Evolutionary conservation across 2,797 vertebrate genomes (phyloP).

Genomic region (Spinus pinus): DNA sequence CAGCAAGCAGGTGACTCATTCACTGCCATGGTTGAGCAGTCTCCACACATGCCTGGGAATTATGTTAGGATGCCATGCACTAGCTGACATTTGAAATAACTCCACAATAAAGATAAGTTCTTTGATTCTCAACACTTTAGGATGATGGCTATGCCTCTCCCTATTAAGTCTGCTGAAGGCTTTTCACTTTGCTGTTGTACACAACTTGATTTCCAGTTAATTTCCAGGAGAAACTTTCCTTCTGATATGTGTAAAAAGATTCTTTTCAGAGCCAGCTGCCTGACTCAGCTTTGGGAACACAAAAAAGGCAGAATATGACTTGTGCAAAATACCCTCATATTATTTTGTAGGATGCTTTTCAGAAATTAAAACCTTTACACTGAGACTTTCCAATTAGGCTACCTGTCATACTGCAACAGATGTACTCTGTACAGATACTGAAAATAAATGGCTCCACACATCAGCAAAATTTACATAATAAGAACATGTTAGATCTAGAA

Average conservation of each 20-base stretch:
- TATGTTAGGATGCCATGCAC: background rate
- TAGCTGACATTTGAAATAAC: background rate
- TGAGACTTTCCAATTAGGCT: background rate
- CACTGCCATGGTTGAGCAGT: background rate
- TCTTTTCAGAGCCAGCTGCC: background rate
- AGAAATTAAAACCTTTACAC: background rate
- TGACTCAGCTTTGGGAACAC: background rate
- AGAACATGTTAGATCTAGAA: background rate
- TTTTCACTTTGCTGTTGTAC: background rate
- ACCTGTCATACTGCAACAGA: background rate
- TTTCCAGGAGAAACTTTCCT: background rate
- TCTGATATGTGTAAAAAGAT: rapidly evolving
- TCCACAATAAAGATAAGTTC: background rate
- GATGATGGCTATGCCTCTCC: background rate
- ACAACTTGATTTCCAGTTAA: background rate
- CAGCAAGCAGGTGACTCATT: background rate
- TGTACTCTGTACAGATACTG: background rate
- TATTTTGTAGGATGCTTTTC: background rate
- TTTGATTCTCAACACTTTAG: background rate
- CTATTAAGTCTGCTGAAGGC: background rate
- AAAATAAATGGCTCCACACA: background rate
- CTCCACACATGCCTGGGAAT: background rate
- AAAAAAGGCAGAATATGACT: background rate
- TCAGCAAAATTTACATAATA: background rate
- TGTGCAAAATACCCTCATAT: background rate